Evolutionary conservation across 2,797 vertebrate genomes (phyloP), one percentile per base, ranked within the genome.

Genomic region (Lerista edwardsae): DNA sequence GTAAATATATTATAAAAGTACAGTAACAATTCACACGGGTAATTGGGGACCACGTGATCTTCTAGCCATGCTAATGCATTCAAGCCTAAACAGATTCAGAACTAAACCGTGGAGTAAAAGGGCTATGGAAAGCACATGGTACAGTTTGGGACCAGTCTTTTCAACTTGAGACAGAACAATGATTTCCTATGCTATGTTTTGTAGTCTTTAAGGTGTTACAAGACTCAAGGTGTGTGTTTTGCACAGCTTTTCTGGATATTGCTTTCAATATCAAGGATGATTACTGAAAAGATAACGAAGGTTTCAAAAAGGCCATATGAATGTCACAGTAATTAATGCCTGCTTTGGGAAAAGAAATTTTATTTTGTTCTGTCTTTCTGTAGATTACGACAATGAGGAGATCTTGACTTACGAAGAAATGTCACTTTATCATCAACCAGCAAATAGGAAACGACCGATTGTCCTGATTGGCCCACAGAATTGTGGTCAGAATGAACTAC

Each of bases 351-450:
- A 67, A 69, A 21, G 76, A 34, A 27, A 55, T 3, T 75, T 77
- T 62, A 27, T 68, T 82, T 57, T 17, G 2, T 27, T 88, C 51
- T 88, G 90, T 93, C 34, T 93, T 80, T 90, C 75, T 88, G 55
- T 89, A 99, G 98, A 99, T 93, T 96, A 96, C 34, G 98, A 99
- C 92, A 98, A 97, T 7, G 98, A 99, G 84, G 98, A 99, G 88
- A 97, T 99, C 88, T 94, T 99, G 91, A 99, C 98, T 75, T 99
- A 99, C 0, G 98, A 99, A 93, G 98, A 99, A 94, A 99, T 99
- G 98, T 98, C 98, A 11, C 96, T 99, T 80, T 99, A 99, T 93
- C 98, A 99, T 92, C 98, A 99, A 85, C 98, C 98, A 77, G 98
- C 98, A 89, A 99, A 98, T 86, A 96, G 98, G 87, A 99, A 99